Evolutionary conservation across 2,113 vertebrate genomes (phyloP), one percentile per base, ranked within the genome.

Genomic region (Lichenostomus cassidix): DNA sequence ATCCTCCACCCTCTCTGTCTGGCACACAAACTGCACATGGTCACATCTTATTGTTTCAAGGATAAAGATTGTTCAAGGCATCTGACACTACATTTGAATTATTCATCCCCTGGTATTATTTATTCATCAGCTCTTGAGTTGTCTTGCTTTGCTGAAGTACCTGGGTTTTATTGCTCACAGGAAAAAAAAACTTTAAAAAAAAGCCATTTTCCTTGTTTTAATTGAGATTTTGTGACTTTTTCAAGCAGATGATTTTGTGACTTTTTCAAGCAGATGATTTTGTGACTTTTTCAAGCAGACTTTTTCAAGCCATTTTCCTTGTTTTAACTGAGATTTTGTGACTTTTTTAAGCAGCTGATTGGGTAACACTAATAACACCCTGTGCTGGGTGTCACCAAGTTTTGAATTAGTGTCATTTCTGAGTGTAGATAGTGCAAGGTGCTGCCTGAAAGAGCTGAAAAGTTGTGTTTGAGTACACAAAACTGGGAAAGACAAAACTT

Each of bases 71-170:
- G 95, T 98, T 97, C 97, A 87, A 97, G 92, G 94, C 96, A 92
- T 94, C 87, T 94, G 95, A 94, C 28, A 41, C 88, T 86, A 47
- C 39, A 28, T 69, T 95, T 98, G 68, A 98, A 98, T 98, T 98
- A 98, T 98, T 98, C 88, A 98, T 97, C 79, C n/a, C 3, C 1
- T 6, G 53, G 41, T 87, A 97, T 98, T 97, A 98, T 95, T 98
- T 97, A 98, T 98, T 98, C 97, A 98, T 95, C 96, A 96, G 88
- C 77, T 97, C 71, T 86, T 90, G 82, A 95, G 79, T 95, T 97
- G 92, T 97, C 95, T 96, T 95, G 94, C 94, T 97, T 95, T 94
- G 67, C 68, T 93, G 23, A 90, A 95, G 90, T 96, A 96, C 95
- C 97, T 97, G 96, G 78, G 55, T 71, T 94, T 73, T 92, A 71